Evolutionary conservation across 2,888 invertebrate species (phyloP), one percentile per base, ranked within the genome.

Genomic region (Tenthredo livida): DNA sequence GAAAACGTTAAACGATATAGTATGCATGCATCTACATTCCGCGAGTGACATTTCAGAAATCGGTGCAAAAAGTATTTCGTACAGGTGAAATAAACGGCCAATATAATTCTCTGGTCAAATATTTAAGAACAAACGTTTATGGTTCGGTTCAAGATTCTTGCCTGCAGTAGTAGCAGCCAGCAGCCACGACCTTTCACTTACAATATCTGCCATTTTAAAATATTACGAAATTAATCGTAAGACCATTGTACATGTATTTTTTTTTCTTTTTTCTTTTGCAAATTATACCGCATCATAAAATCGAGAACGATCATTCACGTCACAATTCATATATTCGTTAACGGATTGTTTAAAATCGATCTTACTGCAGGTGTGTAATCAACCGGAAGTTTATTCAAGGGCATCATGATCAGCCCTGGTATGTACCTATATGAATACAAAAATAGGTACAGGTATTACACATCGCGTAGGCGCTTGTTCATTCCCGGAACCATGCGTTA

Each of bases 361-460:
- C 29, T 6, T 12, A 25, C 33, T 33, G 4, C 10, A 29, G 29
- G 5, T 67, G 67, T 29, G 29, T 67, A 67, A 67, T 67, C 67
- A 67, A 33, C 67, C 67, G 67, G 67, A 67, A 33, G 33, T 67
- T 29, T 1, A 29, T 33, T 67, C 67, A 67, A 67, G 67, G 67
- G 67, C 33, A 67, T 12, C 15, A 17, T 33, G 33, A 12, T 17
- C 6, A 67, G 33, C 33, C 33, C 33, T 67, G 67, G 33, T 17
- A 67, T 17, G 33, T 17, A 67, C 33, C 67, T 17, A 33, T 17
- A 33, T 33, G 29, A 17, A 67, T 67, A 29, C 4, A 33, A n/a
- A n/a, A n/a, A n/a, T n/a, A n/a, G n/a, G n/a, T 61, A 67, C 10
- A 67, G 25, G 67, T 17, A 67, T 67, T 61, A 61, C 25, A 67